Evolutionary conservation across 2,797 vertebrate genomes (phyloP).

Genomic region (Sebastes dallii): DNA sequence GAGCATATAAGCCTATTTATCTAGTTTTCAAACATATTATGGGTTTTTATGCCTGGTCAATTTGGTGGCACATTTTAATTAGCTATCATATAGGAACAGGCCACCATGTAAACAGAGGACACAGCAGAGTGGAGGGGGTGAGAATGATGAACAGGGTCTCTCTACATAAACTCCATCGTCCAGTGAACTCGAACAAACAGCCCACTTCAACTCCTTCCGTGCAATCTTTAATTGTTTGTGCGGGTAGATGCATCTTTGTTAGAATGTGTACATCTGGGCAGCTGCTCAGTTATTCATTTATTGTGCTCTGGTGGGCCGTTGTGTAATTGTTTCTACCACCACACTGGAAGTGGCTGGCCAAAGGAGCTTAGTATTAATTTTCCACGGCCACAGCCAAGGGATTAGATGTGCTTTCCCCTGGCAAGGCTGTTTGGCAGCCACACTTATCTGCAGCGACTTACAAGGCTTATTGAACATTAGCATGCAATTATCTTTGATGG

Average conservation of each 20-base stretch:
- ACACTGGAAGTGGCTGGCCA: constrained; percentile 63
- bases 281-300: constrained; percentile 68
- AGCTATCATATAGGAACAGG: constrained; percentile 29
- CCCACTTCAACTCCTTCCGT: constrained; percentile 20
- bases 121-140: constrained; percentile 31
- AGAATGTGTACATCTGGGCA: constrained; percentile 57
- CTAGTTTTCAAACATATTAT: constrained; percentile 1
- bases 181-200: constrained; percentile 64
- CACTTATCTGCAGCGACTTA: constrained; percentile 75
- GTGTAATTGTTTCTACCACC: constrained; percentile 75
- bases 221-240: constrained; percentile 56
- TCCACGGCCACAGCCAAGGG: constrained; percentile 64
- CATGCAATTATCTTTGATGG: constrained; percentile 80
- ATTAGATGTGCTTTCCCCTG: constrained; percentile 75
- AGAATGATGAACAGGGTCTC: constrained; percentile 48
- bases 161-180: constrained; percentile 41
- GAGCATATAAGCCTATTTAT: not conserved
- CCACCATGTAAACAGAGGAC: constrained; percentile 36
- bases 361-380: constrained; percentile 75
- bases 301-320: constrained; percentile 60
- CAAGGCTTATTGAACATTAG: constrained; percentile 81
- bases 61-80: constrained; percentile 54
- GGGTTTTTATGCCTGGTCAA: constrained; percentile 19
- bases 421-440: constrained; percentile 73
- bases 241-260: constrained; percentile 67